phyloP scores from a whole-genome alignment of 1,140 invertebrate genomes.

The Papilio dardanus region DNA sequence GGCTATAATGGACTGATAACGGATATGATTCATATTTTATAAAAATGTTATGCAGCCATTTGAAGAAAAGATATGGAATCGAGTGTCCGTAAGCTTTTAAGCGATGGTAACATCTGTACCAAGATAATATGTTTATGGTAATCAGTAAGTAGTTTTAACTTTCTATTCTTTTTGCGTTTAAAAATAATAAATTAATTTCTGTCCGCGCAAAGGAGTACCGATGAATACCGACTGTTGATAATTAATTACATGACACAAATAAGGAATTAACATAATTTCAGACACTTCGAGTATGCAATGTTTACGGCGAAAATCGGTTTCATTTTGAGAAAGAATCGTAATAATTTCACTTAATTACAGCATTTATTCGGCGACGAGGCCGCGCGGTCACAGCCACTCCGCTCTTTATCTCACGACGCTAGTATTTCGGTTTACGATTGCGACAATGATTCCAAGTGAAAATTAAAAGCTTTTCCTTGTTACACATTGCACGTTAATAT shows the following conservation, averaged over 20 bases:
- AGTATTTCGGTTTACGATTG: constrained; percentile 45
- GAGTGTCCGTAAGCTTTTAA: constrained; percentile 27
- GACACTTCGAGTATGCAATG: constrained; percentile 58
- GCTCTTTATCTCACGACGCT: constrained; percentile 53
- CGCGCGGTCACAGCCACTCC: constrained; percentile 55
- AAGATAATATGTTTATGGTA: background rate
- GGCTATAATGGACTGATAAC: constrained; percentile 77
- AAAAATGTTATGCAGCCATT: constrained; percentile 30
- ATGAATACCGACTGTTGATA: constrained; percentile 27
- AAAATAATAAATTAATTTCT: constrained; percentile 7
- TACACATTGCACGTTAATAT: constrained; percentile 42
- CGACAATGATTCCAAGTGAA: constrained; percentile 62
- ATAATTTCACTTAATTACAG: constrained; percentile 81
- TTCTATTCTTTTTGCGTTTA: background rate
- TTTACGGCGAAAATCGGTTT: constrained; percentile 70
- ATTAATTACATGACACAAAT: constrained; percentile 36
- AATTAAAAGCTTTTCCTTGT: constrained; percentile 68
- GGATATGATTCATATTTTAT: constrained; percentile 59
- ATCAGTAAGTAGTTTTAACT: no score
- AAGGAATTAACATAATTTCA: constrained; percentile 36
- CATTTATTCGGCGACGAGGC: constrained; percentile 73
- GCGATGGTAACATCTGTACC: background rate
- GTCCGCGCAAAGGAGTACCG: background rate
- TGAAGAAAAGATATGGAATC: constrained; percentile 34
- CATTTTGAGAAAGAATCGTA: constrained; percentile 77